A percentile compares a stretch with the other conserved stretches of the same genome.
Evolutionary conservation across 2,113 vertebrate genomes (phyloP).

Genomic region (Trogon surrucura): DNA sequence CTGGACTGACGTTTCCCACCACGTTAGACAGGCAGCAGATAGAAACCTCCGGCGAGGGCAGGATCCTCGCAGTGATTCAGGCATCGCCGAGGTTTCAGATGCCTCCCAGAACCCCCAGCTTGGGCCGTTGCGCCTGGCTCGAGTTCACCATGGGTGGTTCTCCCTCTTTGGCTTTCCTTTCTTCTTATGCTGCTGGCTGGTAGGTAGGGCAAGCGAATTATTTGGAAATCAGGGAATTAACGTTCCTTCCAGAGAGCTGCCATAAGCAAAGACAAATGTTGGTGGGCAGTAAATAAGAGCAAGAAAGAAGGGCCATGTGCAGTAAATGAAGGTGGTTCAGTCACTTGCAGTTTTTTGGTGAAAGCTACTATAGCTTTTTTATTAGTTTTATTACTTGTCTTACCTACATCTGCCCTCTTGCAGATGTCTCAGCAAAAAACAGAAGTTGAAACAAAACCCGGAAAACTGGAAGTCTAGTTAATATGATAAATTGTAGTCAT

Average conservation of each 20-base stretch:
- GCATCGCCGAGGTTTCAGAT: not conserved
- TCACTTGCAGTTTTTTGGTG: not conserved
- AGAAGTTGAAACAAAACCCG: slow-evolving; percentile 1
- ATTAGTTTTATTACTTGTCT: not conserved
- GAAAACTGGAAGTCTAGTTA: slow-evolving; percentile 41
- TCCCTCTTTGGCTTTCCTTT: accelerated
- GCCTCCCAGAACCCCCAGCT: not conserved
- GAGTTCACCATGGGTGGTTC: not conserved
- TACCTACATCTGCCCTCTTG: not conserved
- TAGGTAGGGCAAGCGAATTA: not conserved
- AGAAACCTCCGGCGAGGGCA: not conserved
- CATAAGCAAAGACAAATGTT: not conserved
- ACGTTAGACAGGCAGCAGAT: not conserved
- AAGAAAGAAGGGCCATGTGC: not conserved
- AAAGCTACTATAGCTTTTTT: not conserved
- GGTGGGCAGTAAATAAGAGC: not conserved
- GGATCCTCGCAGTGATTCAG: not conserved
- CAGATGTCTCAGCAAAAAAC: not conserved
- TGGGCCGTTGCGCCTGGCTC: not conserved
- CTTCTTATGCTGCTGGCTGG: not conserved
- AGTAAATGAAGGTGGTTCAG: not conserved
- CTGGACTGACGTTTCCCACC: not conserved
- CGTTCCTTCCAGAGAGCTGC: not conserved
- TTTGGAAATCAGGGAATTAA: not conserved
- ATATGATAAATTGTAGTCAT: slow-evolving; percentile 52